Base-by-base conservation (phyloP, 2,113 vertebrate genomes). In the Ceyx cyanopectus region DNA sequence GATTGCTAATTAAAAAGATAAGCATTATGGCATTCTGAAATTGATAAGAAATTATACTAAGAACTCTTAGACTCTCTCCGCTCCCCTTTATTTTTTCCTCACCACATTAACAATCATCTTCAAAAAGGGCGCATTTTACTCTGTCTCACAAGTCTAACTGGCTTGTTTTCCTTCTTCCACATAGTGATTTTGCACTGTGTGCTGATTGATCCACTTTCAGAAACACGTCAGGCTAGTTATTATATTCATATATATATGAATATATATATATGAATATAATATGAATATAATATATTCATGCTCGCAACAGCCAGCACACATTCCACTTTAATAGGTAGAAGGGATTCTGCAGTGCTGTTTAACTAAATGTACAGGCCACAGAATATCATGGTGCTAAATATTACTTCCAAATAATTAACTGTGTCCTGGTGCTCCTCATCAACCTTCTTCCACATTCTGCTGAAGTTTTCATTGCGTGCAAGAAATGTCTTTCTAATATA, bases 351-450 rank as follows among this genome's bases (percentile, higher is more conserved):
- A 69, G 60, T 1, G 16, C 29, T 72, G 27, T 82, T 90, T 80
- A 87, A 85, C 32, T 45, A 91, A 85, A 91, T 41, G 70, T 81
- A 51, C 34, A 86, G 77, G 34, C 45, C 81, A 72, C 70, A 72
- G 68, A 76, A 91, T 84, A 88, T 21, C 65, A 41, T 7, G 19
- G 60, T 77, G 54, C 27, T 80, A 91, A 84, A 79, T 81, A 93
- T 60, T 69, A 60, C 67, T 82, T 91, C 56, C 32, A 81, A 63
- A 53, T 87, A 92, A 93, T 91, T 91, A 90, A 85, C 54, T 40
- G 19, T 50, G 41, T 68, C 30, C 74, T 77, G 41, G 16, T 66
- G 37, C 51, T 74, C 40, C 27, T 24, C 5, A 6, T 46, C 66
- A 83, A 69, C 27, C 4, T 81, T 73, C 72, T 91, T 90, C 83